Evolutionary conservation across 1,140 invertebrate genomes (phyloP), one percentile per base, ranked within the genome.

Genomic region (Chironomus striatipennis): DNA sequence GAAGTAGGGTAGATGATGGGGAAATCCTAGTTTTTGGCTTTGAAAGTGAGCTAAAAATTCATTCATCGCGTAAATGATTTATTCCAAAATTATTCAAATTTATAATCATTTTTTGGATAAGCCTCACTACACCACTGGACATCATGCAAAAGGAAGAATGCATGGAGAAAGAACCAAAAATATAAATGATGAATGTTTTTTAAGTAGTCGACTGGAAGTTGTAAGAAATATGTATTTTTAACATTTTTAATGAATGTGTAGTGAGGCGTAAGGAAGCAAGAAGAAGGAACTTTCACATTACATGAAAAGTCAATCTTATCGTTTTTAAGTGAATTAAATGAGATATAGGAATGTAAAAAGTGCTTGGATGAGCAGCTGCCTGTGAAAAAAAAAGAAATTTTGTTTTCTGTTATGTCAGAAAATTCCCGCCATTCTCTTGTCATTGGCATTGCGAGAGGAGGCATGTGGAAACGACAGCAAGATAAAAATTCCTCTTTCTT

Each of bases 381-480:
- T 47, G 43, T 34, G 1, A 34, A 34, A 34, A 34, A 34, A 34
- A 2, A 34, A n/a, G 47, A 15, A 57, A 47, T 43, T 43, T 43
- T 43, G 6, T 47, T 47, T 47, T 47, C 15, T 57, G 47, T 57
- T 57, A 57, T 57, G 47, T 57, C 47, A 57, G 47, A 57, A 57
- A 21, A 20, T 70, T 70, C 65, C 65, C 65, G 65, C 65, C 65
- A 70, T 70, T 70, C 18, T 18, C 65, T 20, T 70, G 65, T 70
- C 18, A 18, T 12, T 70, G 65, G 65, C 2, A 34, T 34, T 34
- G 24, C 24, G 24, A 34, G 24, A 34, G 47, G 47, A n/a, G 47
- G 47, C 47, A 57, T 57, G 47, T 57, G 47, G 17, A 70, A 70
- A 20, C 18, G 18, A 70, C 2, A 4, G 20, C 9, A 18, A 20